Base-by-base conservation (phyloP, 2,113 vertebrate genomes). In the Anarrhichthys ocellatus region DNA sequence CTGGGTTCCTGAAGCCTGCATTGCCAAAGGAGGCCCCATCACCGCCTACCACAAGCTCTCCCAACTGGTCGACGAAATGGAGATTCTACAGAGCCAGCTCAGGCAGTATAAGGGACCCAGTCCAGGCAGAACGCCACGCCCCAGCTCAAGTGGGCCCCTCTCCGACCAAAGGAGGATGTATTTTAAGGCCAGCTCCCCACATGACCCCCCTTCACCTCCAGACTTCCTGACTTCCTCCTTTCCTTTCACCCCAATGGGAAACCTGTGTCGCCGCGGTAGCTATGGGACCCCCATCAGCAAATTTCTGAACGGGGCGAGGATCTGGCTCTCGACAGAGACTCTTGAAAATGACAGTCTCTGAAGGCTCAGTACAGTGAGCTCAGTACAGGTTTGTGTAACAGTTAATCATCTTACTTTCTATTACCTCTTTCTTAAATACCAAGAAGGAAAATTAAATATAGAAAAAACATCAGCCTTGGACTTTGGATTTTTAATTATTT, bases 261-360 rank as follows among this genome's bases (percentile, higher is more conserved):
- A 99, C 63, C 94, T 99, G 0, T 99, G 97, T 88, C 95, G 97
- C 71, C 95, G 96, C 5, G 96, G 95, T 90, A 95, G 97, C 85
- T 92, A 96, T 50, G 98, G 97, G 75, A 99, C 98, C 0, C 97
- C 98, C 0, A 93, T 99, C 38, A 98, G 97, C 93, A 99, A 99
- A 84, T 98, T 99, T 87, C 91, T 99, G 88, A 99, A 96, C 18
- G 98, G 97, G 82, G 97, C 98, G 86, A 99, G 95, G 89, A 99
- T 97, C 87, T 99, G 98, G 98, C 93, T 99, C 40, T 99, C 98
- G 48, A 99, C 97, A 0, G 98, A 99, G 95, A 99, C 98, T 0
- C 95, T 99, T 38, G 96, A 96, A 70, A 98, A 96, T 18, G 98
- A 99, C 86, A 95, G 89, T 29, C 56, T 94, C 18, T 96, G 87